Percentiles rank a stretch among this genome's conserved stretches.
Conservation (phyloP, 1,140 invertebrate genomes). For the Tribolium castaneum region DNA sequence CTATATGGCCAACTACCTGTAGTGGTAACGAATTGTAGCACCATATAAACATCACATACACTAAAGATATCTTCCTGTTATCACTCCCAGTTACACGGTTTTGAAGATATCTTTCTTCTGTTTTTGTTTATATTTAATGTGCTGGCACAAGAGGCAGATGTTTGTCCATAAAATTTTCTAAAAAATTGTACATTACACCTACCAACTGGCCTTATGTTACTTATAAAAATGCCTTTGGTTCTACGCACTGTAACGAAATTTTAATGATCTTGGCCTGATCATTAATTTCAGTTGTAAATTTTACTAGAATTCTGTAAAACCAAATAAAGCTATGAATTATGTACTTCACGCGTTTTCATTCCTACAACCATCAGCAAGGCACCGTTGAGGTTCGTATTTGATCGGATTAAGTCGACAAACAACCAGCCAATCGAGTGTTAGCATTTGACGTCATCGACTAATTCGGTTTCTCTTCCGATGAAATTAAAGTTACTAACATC, state of each 20-base stretch:
- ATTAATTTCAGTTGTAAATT: constrained; percentile 35
- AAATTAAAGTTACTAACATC: too few species aligned
- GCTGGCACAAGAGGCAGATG: constrained; percentile 32
- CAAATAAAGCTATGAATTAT: constrained; percentile 35
- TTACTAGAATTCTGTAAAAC: constrained; percentile 8
- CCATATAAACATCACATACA: constrained; percentile 33
- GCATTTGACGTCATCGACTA: too few species aligned
- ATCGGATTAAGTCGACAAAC: too few species aligned
- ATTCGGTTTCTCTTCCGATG: too few species aligned
- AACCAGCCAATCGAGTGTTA: too few species aligned
- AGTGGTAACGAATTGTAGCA: constrained; percentile 34
- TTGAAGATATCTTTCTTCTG: constrained; percentile 24
- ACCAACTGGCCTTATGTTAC: constrained; percentile 32
- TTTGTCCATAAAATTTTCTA: constrained; percentile 26
- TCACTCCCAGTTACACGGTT: constrained; percentile 13
- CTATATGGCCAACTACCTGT: constrained; percentile 40
- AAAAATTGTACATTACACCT: constrained; percentile 29
- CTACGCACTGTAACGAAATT: constrained; percentile 30
- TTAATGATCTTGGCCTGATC: constrained; percentile 40
- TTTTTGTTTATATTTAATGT: constrained; percentile 32
- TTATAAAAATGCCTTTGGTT: constrained; percentile 39
- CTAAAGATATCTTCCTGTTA: constrained; percentile 31
- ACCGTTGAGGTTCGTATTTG: too few species aligned
- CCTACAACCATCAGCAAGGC: too few species aligned
- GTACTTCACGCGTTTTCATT: background rate